Evolutionary conservation across 2,797 vertebrate species (phyloP).

Genomic region (Acanthornis magna): DNA sequence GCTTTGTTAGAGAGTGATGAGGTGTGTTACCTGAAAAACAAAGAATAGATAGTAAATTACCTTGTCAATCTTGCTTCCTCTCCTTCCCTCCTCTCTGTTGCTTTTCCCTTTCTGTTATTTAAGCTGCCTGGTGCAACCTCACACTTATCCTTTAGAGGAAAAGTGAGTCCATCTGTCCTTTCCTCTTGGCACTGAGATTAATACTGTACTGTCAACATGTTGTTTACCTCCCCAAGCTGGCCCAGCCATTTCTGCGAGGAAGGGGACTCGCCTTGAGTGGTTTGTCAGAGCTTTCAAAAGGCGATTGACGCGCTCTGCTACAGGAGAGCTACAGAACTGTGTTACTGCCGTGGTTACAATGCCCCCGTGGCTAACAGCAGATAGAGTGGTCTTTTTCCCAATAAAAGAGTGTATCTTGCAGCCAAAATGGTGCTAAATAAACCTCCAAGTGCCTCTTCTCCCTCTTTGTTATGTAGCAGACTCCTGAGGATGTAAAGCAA

Average conservation of each 20-base stretch:
- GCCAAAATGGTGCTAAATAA: background rate
- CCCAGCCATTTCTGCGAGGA: background rate
- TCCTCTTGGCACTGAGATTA: background rate
- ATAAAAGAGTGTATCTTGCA: background rate
- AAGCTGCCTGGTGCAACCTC: background rate
- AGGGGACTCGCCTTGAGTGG: background rate
- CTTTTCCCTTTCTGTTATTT: background rate
- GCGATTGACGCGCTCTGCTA: background rate
- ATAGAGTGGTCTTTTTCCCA: background rate
- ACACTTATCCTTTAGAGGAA: background rate
- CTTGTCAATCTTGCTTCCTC: background rate
- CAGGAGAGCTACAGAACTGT: background rate
- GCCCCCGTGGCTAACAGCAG: background rate
- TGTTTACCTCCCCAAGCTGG: background rate
- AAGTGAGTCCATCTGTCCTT: background rate
- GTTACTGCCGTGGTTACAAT: conserved; percentile 3
- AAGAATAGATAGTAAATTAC: background rate
- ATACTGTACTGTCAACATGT: background rate
- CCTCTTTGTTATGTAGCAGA: background rate
- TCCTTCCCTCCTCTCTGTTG: background rate
- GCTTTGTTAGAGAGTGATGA: background rate
- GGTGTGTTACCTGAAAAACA: background rate
- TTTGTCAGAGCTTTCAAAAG: background rate
- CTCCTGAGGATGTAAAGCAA: background rate
- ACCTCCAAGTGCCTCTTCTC: background rate